These are phyloP conservation scores for Trichopria drosophilae DNA, from an alignment of 2,888 invertebrate genomes.

Conservation along the genomic window DNA sequence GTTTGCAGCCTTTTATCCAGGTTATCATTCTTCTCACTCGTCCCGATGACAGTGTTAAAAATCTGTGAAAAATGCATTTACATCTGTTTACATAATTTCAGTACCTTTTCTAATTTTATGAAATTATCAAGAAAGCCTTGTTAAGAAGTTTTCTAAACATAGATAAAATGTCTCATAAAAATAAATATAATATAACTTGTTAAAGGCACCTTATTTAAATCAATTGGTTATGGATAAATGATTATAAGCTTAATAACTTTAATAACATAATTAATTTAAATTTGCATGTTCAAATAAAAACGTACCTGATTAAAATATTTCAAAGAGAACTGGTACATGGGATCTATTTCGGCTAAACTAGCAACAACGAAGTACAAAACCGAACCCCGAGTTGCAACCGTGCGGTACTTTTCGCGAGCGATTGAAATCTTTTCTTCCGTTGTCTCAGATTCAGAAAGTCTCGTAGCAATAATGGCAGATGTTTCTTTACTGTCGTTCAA, in stretches of 20 bases:
- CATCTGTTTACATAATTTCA: constrained; percentile 3
- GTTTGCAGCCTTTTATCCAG: constrained; percentile 70
- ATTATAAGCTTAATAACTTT: background rate
- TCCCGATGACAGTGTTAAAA: constrained; percentile 79
- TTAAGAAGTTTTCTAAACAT: no score
- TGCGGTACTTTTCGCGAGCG: constrained; percentile 82
- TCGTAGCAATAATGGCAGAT: constrained; percentile 85
- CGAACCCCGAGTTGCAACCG: constrained; percentile 85
- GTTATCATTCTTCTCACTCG: constrained; percentile 69
- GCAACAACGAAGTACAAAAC: constrained; percentile 90
- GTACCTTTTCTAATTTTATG: background rate
- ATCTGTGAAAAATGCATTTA: constrained; percentile 64
- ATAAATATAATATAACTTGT: no score
- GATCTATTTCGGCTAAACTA: constrained; percentile 85
- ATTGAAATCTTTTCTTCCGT: constrained; percentile 85
- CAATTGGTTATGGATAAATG: no score
- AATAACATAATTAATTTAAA: background rate
- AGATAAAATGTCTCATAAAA: no score
- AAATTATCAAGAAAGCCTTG: no score
- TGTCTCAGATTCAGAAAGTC: constrained; percentile 82
- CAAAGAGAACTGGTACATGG: constrained; percentile 94
- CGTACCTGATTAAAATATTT: constrained; percentile 80
- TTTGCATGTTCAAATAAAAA: background rate
- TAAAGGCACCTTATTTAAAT: no score
- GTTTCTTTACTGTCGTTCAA: constrained; percentile 90